Conservation (phyloP, 2,888 invertebrate genomes). For the Patella depressa region DNA sequence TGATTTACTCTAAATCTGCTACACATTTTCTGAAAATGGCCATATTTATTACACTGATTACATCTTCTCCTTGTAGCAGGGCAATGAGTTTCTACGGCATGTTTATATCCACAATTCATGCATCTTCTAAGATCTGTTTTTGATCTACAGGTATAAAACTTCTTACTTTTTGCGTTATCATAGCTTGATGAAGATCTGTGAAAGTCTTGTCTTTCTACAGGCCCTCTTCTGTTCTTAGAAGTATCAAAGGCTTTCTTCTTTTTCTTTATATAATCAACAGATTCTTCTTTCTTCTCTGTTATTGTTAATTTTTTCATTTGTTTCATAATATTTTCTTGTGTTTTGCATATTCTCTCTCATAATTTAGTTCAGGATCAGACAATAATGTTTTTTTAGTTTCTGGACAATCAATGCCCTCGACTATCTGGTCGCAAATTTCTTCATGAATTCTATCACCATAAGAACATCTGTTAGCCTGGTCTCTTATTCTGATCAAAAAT, state of each 20-base stretch:
- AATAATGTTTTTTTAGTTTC: slow-evolving; percentile 3
- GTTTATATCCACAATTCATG: background rate
- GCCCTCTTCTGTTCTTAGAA: background rate
- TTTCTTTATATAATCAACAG: background rate
- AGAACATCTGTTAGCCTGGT: background rate
- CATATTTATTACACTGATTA: background rate
- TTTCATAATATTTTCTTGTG: background rate
- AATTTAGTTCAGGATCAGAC: slow-evolving; percentile 4
- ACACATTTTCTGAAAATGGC: slow-evolving; percentile 8
- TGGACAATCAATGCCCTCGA: background rate
- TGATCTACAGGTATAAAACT: background rate
- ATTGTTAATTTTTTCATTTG: slow-evolving; percentile 2
- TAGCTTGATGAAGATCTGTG: too few relatives aligned
- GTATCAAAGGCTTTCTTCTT: background rate
- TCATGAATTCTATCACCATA: background rate
- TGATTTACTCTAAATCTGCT: background rate
- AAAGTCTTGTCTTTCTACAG: background rate
- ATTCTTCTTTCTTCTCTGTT: background rate
- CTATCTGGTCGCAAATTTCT: slow-evolving; percentile 8
- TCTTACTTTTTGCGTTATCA: background rate
- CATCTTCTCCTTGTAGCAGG: background rate
- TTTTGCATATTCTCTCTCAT: background rate
- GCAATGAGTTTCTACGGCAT: background rate
- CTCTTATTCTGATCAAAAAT: background rate
- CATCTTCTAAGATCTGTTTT: background rate